Base-by-base conservation (phyloP, 2,888 invertebrate genomes). In the Cryptosula pallasiana region DNA sequence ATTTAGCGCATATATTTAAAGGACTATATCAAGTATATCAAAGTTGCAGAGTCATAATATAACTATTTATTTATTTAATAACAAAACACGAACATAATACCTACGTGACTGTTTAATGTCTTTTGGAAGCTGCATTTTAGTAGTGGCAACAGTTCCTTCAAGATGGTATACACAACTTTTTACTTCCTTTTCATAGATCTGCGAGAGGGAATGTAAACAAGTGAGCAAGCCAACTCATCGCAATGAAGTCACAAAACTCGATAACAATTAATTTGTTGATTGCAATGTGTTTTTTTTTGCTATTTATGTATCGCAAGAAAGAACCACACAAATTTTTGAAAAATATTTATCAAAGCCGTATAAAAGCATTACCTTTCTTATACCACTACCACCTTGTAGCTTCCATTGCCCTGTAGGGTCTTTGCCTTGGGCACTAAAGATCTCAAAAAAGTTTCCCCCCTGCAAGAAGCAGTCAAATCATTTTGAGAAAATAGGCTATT, bases 371-470 rank as follows among this genome's bases (percentile, higher is more conserved):
- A 81, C 81, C 81, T 82, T 82, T 74, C 78, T 80, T 55, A 81
- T 79, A 32, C 80, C 79, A 57, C 78, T 73, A 5, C 72, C 57
- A 58, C 79, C 79, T 36, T 76, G 77, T 32, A 80, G 72, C 72
- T 81, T 83, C 82, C 82, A 83, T 55, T 79, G 76, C 54, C 76
- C 72, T 36, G 77, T 75, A 23, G 79, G 78, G 72, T 83, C 82
- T 72, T 81, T 82, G 20, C 80, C 81, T 72, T 83, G 82, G 1
- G 82, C 80, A 73, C 80, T 81, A 71, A 84, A 81, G 5, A 84
- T 74, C 75, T 84, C 84, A 75, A 83, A 80, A 74, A 78, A 81
- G 25, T 81, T 78, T 35, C 84, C 83, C 73, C 83, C 83, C 84
- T 84, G 75, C 36, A 77, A 78, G 63, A 73, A 29, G n/a, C n/a